Evolutionary conservation across 2,888 invertebrate genomes (phyloP).

Genomic region (Agrotis puta): DNA sequence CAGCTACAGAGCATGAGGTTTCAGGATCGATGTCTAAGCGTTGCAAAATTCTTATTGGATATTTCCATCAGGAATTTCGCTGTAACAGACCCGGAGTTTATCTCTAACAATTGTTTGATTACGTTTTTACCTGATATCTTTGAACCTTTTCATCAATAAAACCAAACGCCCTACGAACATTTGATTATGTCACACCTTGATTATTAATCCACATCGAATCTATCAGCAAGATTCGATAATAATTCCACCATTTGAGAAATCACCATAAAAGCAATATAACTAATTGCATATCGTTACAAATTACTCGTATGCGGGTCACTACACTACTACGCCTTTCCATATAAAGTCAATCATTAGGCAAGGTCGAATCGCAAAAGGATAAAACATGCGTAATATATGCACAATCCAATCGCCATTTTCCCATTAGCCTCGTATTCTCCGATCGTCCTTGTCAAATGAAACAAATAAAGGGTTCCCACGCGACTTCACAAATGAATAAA

Average conservation of each 20-base stretch:
- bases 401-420: slow-evolving; percentile 43
- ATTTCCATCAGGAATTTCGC: neutral
- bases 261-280: neutral
- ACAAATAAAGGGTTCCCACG: slow-evolving; percentile 73
- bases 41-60: neutral
- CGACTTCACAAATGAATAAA: slow-evolving; percentile 68
- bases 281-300: slow-evolving; percentile 16
- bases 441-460: slow-evolving; percentile 51
- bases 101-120: neutral
- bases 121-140: too few relatives aligned
- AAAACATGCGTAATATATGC: slow-evolving; percentile 22
- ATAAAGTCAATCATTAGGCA: slow-evolving; percentile 44
- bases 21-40: neutral
- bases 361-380: slow-evolving; percentile 43
- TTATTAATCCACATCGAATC: too few relatives aligned
- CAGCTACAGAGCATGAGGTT: neutral
- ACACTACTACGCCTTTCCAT: slow-evolving; percentile 25
- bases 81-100: neutral
- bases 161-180: neutral
- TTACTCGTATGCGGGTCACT: slow-evolving; percentile 23
- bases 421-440: slow-evolving; percentile 33
- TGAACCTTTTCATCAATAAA: too few relatives aligned
- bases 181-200: neutral
- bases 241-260: neutral
- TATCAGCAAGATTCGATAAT: too few relatives aligned